Base-by-base conservation (phyloP, 1,140 invertebrate species). In the Lepidotrigona ventralis region DNA sequence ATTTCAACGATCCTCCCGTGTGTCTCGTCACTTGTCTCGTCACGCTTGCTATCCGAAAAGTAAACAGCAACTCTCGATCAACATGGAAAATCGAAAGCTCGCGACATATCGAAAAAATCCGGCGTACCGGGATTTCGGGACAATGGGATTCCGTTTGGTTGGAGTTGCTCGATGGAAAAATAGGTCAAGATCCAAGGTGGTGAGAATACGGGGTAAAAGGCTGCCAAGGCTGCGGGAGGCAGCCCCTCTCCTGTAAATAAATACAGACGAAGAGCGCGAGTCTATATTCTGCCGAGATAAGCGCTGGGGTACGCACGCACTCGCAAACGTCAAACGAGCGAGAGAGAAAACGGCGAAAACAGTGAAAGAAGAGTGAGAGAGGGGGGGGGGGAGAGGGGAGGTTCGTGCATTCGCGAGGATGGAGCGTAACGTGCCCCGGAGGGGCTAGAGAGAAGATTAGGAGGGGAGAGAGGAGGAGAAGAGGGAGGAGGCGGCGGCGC, bases 401-500 rank as follows among this genome's bases (percentile, higher is more conserved):
- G 64, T 21, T 39, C 4, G 21, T 46, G 39, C 39, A 19, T 14
- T 53, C 70, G 77, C 17, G 64, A 64, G 33, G 72, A 51, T 87
- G n/a, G 87, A 69, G 33, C 19, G 33, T 15, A 33, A 68, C 29
- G 56, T 58, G 33, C 33, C 33, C 33, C n/a, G n/a, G n/a, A n/a
- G n/a, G n/a, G n/a, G n/a, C n/a, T n/a, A n/a, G 33, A 33, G 33
- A 33, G 33, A 33, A 33, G 33, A 33, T 33, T 33, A 33, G 33
- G 2, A 33, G 33, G 33, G 33, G 33, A 33, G 33, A 3, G 33
- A 33, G 51, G 69, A n/a, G 85, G 81, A 23, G 39, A 5, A 5
- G 39, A 58, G 69, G 68, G 85, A 33, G 89, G 91, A 81, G 89
- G 89, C 84, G 88, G 88, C 89, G 91, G 88, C 91, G 90, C 88